Base-by-base conservation (phyloP, 1,140 invertebrate genomes). In the Anadara kagoshimensis region DNA sequence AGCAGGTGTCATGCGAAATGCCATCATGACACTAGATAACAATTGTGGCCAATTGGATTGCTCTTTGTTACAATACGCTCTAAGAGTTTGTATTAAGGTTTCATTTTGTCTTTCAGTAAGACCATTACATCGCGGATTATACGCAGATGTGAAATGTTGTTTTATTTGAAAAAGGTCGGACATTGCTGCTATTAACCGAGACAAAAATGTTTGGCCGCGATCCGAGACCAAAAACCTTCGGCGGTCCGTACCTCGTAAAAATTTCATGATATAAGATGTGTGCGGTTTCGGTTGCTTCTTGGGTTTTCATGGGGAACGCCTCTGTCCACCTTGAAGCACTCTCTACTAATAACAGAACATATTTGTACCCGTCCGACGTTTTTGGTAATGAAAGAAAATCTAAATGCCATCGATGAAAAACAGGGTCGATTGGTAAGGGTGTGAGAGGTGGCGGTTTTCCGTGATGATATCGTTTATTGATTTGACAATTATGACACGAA, bases 331-430 rank as follows among this genome's bases (percentile, higher is more conserved):
- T 49, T 3, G 76, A 64, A 56, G 73, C 78, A 10, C 45, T 49
- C 53, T 80, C 78, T 24, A 78, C 73, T 14, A 75, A 66, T 54
- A 78, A 59, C 7, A 80, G 53, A 14, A 80, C 51, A 45, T 78
- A 71, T 68, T 80, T 53, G 59, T 69, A 74, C 44, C 75, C 75
- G 22, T 73, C 66, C 44, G 49, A 49, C 8, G 59, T 65, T 62
- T 59, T 59, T 26, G 73, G 56, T 11, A 80, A 41, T n/a, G 69
- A 73, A 7, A 80, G 41, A 61, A 80, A 57, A 44, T 78, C 78
- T 24, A 80, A 69, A 47, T 78, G 76, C 53, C 56, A 65, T 41
- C 69, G 20, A 7, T 71, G 43, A 68, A 81, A 81, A 20, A 70
- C 22, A 62, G 49, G 70, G 44, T 67, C 57, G 12, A 77, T 47